Base-by-base conservation (phyloP, 2,797 vertebrate genomes). In the Cercopithecus petaurista region DNA sequence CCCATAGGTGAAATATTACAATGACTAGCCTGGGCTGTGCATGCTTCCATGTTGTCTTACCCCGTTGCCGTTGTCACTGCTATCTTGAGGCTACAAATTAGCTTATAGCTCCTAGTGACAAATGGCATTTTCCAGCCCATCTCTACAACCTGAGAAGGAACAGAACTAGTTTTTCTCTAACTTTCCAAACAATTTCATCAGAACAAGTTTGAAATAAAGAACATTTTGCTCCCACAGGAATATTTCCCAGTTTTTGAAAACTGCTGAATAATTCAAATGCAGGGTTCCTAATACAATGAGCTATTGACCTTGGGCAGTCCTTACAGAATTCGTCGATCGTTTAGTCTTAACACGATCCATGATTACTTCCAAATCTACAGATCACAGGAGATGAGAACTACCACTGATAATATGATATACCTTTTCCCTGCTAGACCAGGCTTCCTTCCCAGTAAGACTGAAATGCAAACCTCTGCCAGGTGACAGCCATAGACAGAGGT, bases 171-270 rank as follows among this genome's bases (percentile, higher is more conserved):
- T 59, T 85, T 28, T 21, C 43, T 84, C 39, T 43, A 59, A 94
- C 30, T 46, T 94, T 30, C 41, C 48, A 48, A 91, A 91, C 0
- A 24, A 73, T 57, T 90, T 86, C 43, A 55, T 48, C 52, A 87
- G 76, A 67, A 92, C 85, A 26, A 89, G 24, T 79, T 24, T 75
- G 79, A 86, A 90, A 92, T 41, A 61, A 80, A 96, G 41, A 79
- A 24, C 30, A 82, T 52, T 76, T 59, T 88, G 14, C 46, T 75
- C 72, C 67, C 85, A 75, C 2, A 39, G 21, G 36, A 87, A 50
- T 50, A 33, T 5, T 52, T 59, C 41, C 39, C 13, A 19, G 39
- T 6, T 87, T 72, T 50, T 46, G 64, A 76, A 93, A 72, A 46
- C 14, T 12, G 79, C 10, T 48, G 95, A 48, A 17, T 67, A 50